Conservation (phyloP, 2,113 vertebrate species). For the Gobiocypris rarus region DNA sequence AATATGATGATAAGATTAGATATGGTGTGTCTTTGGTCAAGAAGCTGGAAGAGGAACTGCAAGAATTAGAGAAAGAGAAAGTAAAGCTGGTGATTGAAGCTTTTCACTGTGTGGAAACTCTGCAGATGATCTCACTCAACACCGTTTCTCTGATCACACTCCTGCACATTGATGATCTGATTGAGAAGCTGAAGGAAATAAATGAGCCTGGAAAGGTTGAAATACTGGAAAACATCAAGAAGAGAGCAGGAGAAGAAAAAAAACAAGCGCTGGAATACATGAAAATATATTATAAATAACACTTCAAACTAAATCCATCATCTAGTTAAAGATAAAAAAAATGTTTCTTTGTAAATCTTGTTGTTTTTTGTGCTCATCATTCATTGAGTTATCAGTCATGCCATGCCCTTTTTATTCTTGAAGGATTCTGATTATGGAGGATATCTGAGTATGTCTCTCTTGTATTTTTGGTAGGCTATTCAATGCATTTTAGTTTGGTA, state of each 20-base stretch:
- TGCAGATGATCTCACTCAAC: neutral
- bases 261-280: neutral
- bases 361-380: too few species aligned
- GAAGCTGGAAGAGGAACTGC: neutral
- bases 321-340: too few species aligned
- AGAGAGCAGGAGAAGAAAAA: slow-evolving; percentile 26
- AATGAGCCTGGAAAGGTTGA: neutral
- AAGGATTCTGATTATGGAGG: too few species aligned
- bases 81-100: neutral
- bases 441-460: too few species aligned
- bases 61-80: neutral
- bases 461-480: too few species aligned
- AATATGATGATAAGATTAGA: fast-evolving
- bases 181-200: neutral
- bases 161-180: neutral
- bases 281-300: too few species aligned
- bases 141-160: neutral
- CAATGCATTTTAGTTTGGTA: too few species aligned
- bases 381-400: too few species aligned
- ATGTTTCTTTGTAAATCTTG: too few species aligned
- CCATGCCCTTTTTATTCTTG: too few species aligned
- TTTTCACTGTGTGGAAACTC: neutral
- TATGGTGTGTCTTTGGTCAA: fast-evolving
- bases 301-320: too few species aligned
- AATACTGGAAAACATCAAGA: neutral